These are phyloP conservation scores for Microcebus tavaratra DNA, from an alignment of 2,113 vertebrate genomes.

Conservation along the genomic window DNA sequence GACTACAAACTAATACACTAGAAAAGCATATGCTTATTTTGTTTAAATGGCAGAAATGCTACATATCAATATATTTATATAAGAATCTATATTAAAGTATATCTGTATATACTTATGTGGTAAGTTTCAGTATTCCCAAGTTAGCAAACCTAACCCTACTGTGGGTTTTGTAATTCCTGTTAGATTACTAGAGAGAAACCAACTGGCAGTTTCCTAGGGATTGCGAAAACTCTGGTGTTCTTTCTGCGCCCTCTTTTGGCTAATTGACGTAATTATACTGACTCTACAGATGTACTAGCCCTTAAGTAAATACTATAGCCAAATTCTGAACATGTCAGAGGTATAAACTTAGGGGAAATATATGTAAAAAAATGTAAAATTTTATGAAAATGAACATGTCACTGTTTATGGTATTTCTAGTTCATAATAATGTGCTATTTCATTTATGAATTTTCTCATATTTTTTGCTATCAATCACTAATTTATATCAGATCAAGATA, in stretches of 20 bases:
- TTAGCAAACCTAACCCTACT: not conserved
- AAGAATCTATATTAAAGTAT: constrained; percentile 12
- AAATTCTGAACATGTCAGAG: constrained; percentile 25
- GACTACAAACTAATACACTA: not conserved
- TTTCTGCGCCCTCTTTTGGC: constrained; percentile 80
- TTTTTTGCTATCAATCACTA: constrained; percentile 31
- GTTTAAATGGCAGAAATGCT: constrained; percentile 56
- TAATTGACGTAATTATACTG: constrained; percentile 56
- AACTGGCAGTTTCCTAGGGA: not conserved
- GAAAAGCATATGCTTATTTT: constrained; percentile 32
- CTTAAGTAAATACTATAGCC: not conserved
- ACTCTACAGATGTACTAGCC: not conserved
- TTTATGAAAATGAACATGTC: constrained; percentile 45
- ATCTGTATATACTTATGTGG: not conserved
- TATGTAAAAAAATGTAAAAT: constrained; percentile 25
- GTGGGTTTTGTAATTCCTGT: constrained; percentile 9
- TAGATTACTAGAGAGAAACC: not conserved
- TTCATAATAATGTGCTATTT: constrained; percentile 26
- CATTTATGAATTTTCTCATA: not conserved
- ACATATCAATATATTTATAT: constrained; percentile 27
- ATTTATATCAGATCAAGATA: constrained; percentile 40
- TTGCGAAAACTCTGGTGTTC: constrained; percentile 50
- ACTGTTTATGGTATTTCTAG: not conserved
- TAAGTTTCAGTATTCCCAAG: constrained; percentile 38
- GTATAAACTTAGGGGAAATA: not conserved